Evolutionary conservation across 2,797 vertebrate species (phyloP), one percentile per base, ranked within the genome.

Genomic region (Spinibarbus caldwelli): DNA sequence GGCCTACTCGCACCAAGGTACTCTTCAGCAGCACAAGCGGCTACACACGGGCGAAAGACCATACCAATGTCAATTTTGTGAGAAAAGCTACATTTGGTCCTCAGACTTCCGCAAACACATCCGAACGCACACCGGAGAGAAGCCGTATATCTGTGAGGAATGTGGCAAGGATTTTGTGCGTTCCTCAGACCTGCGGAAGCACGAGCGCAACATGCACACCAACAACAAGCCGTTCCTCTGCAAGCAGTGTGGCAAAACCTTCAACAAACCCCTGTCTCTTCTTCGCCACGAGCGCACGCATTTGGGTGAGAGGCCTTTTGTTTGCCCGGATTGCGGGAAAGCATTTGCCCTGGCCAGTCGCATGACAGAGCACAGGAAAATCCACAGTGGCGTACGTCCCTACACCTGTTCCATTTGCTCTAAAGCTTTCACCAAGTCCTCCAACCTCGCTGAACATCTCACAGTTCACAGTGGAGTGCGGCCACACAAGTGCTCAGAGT

Each of bases 81-180:
- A 93, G 72, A 98, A 97, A 91, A 95, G 94, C 81, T 99, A 98
- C 87, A 96, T 97, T 90, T 97, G 98, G 96, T 97, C 97, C 54
- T 96, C 97, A 83, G 97, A 98, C 92, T 96, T 97, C 91, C 97
- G 98, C 92, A 97, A 97, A 91, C 97, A 98, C 90, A 96, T 96
- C 87, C 95, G 97, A 86, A 97, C 96, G 45, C 97, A 99, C 93
- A 95, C 92, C 1, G 96, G 96, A 72, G 96, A 96, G 49, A 97
- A 97, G 85, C 95, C 96, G 0, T 96, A 97, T 81, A 91, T 91
- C 67, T 97, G 97, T 82, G 89, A 89, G 31, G 89, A 92, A 26
- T 96, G 95, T 11, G 92, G 94, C 0, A 96, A 96, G 90, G 94
- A 95, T 87, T 97, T 96, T 38, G 95, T 95, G 62, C 94, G 95